Evolutionary conservation across 1,140 invertebrate genomes (phyloP).

Genomic region (Batillaria attramentaria): DNA sequence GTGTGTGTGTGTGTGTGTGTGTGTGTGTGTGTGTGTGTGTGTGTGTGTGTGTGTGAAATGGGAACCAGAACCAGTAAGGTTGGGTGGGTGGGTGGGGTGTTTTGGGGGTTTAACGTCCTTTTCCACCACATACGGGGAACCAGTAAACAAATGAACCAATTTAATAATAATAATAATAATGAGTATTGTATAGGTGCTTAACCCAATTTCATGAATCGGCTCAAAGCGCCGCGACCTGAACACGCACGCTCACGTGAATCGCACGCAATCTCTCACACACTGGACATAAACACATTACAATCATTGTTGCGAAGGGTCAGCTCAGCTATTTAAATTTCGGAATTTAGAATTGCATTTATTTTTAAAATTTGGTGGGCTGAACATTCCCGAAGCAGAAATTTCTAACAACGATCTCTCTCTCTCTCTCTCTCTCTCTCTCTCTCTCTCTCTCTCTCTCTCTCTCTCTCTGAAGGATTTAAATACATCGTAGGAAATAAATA

Average conservation of each 20-base stretch:
- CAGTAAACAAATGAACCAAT: too few relatives aligned
- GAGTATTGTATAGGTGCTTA: neutral
- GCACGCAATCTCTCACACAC: neutral
- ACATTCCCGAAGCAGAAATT: too few relatives aligned
- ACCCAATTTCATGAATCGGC: neutral
- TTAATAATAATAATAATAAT: neutral
- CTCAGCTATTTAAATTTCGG: too few relatives aligned
- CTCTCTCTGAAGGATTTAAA: neutral
- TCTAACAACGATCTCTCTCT: neutral
- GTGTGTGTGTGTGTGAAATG: conserved; percentile 19
- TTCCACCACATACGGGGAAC: too few relatives aligned
- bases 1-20: neutral
- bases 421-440: conserved; percentile 1
- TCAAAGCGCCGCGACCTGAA: neutral
- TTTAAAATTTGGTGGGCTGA: too few relatives aligned
- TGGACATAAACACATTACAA: neutral
- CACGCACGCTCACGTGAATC: neutral
- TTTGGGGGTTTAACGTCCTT: too few relatives aligned
- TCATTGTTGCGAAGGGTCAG: too few relatives aligned
- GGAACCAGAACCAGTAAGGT: neutral
- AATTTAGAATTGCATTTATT: too few relatives aligned
- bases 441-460: neutral
- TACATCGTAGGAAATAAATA: too few relatives aligned
- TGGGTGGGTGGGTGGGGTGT: neutral
- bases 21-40: conserved; percentile 2